Percentiles rank a stretch among this genome's conserved stretches.
Evolutionary conservation across 1,140 invertebrate genomes (phyloP).

Genomic region (Drosophila kurseongensis): DNA sequence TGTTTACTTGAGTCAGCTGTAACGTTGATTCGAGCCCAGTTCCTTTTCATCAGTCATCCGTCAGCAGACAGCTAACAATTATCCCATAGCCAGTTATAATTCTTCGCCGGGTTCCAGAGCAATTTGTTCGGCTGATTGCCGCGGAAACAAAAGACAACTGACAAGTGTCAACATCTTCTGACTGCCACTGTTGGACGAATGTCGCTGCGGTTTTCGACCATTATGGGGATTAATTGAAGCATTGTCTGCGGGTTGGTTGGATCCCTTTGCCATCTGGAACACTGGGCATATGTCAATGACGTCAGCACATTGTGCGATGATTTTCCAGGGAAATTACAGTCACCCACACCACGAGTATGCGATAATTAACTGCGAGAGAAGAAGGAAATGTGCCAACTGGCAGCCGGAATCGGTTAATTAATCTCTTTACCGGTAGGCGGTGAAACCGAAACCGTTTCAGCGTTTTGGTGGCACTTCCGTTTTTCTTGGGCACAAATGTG

Average conservation of each 20-base stretch:
- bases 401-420: conserved; percentile 77
- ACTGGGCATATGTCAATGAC: conserved; percentile 49
- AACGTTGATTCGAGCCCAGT: conserved; percentile 33
- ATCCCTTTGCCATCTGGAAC: conserved; percentile 14
- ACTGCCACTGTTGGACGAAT: conserved; percentile 27
- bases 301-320: conserved; percentile 55
- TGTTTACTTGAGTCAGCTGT: conserved; percentile 5
- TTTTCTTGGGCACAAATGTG: conserved; percentile 48
- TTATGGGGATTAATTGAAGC: conserved; percentile 48
- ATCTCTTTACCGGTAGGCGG: conserved; percentile 69
- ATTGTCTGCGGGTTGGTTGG: conserved; percentile 23
- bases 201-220: conserved; percentile 35
- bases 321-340: conserved; percentile 20
- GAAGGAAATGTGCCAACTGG: conserved; percentile 74
- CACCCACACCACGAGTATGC: conserved; percentile 18
- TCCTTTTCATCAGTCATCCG: conserved; percentile 31
- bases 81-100: conserved; percentile 34
- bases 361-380: conserved; percentile 67
- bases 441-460: conserved; percentile 36
- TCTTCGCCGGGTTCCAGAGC: conserved; percentile 18
- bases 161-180: conserved; percentile 59
- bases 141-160: conserved; percentile 45
- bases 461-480: conserved; percentile 65
- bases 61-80: conserved; percentile 30
- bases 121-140: conserved; percentile 47